Conservation (phyloP, 2,888 invertebrate species). For the Temnothorax unifasciatus region DNA sequence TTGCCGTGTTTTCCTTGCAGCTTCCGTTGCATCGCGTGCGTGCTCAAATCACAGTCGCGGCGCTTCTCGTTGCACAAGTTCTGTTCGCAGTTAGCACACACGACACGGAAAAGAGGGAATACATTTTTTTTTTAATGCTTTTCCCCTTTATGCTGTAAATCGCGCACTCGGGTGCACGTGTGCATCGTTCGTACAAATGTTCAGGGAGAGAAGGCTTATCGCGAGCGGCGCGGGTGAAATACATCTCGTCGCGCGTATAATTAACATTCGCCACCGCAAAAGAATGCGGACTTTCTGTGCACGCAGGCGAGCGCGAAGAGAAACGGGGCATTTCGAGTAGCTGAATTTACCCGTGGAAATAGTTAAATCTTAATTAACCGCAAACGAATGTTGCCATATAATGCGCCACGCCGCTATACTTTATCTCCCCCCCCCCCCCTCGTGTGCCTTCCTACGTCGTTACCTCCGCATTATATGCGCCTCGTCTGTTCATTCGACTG, state of each 20-base stretch:
- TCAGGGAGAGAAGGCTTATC: not conserved
- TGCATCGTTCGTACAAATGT: not conserved
- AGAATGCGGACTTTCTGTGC: not conserved
- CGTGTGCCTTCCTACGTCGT: conserved; percentile 37
- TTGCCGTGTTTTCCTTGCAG: conserved; percentile 23
- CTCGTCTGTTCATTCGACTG: conserved; percentile 44
- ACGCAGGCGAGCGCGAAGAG: not conserved
- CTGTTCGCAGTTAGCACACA: conserved; percentile 11
- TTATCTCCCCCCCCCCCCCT: not conserved
- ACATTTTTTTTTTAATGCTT: not conserved
- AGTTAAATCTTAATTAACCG: conserved; percentile 59
- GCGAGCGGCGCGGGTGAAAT: not conserved
- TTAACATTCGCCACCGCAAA: not conserved
- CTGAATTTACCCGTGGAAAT: conserved; percentile 6
- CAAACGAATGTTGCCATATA: conserved; percentile 9
- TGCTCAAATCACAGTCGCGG: conserved; percentile 12
- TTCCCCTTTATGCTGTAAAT: conserved; percentile 23
- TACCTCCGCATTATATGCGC: conserved; percentile 34
- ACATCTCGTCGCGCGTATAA: not conserved
- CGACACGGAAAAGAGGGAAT: not conserved
- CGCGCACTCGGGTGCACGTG: not conserved
- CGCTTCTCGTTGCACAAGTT: not conserved
- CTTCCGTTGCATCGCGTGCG: conserved; percentile 26
- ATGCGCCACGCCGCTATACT: not conserved
- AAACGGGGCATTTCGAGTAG: conserved; percentile 9